phyloP scores from a whole-genome alignment of 2,797 vertebrate genomes.

The Danio choprae region DNA sequence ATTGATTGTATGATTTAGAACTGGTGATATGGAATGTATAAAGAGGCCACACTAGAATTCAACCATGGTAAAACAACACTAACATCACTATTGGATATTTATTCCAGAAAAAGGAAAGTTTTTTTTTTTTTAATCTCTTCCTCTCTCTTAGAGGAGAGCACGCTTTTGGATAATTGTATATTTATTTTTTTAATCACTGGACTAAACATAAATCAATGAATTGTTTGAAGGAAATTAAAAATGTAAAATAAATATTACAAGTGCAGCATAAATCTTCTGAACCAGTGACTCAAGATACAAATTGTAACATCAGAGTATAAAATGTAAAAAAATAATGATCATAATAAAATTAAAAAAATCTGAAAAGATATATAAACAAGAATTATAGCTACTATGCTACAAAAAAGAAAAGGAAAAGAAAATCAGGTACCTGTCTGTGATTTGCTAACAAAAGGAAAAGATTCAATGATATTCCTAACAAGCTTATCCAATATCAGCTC shows the following conservation, averaged over 20 bases:
- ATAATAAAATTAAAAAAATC: background rate
- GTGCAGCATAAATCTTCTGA: background rate
- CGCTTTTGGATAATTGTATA: background rate
- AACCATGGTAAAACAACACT: background rate
- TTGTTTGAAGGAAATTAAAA: background rate
- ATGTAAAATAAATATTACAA: background rate
- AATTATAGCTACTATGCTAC: too few relatives aligned
- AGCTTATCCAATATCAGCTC: conserved; percentile 14
- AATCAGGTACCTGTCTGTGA: background rate
- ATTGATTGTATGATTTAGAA: background rate
- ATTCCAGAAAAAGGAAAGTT: too few relatives aligned
- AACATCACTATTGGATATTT: background rate
- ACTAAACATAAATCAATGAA: background rate
- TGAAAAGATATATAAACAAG: too few relatives aligned
- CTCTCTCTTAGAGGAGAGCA: background rate
- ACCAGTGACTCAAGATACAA: background rate
- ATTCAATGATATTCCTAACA: conserved; percentile 11
- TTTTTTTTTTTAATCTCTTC: too few relatives aligned
- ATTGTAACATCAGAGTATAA: background rate
- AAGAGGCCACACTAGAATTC: background rate
- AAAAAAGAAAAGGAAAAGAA: background rate
- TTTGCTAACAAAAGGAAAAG: background rate
- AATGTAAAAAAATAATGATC: background rate
- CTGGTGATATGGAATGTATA: background rate
- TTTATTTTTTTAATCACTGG: background rate